Evolutionary conservation across 2,888 invertebrate species (phyloP).

Genomic region (Napeogenes inachia): DNA sequence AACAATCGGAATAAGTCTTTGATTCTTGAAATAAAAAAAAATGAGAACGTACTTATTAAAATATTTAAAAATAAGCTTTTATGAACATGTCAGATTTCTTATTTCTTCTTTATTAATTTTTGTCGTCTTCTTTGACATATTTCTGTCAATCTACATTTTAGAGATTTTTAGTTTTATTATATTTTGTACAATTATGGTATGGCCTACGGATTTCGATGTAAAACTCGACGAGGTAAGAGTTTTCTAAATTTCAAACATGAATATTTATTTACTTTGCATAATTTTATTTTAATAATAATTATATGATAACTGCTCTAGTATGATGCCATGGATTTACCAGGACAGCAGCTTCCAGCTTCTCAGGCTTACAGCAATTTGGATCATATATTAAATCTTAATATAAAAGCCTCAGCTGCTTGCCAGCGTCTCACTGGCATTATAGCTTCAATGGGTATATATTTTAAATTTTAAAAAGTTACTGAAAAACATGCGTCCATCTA

Average conservation of each 20-base stretch:
- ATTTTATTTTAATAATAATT: neutral
- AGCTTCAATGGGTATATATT: slow-evolving; percentile 69
- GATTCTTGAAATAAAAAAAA: too few species aligned
- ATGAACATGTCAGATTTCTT: neutral
- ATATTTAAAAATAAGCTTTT: neutral
- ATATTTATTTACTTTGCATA: too few species aligned
- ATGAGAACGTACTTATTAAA: too few species aligned
- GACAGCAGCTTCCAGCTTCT: slow-evolving; percentile 68
- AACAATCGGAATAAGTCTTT: too few species aligned
- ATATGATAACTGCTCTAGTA: slow-evolving; percentile 42
- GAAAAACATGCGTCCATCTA: too few species aligned
- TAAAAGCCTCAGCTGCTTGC: slow-evolving; percentile 64
- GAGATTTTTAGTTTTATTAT: neutral
- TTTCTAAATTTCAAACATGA: too few species aligned
- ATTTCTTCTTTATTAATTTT: neutral
- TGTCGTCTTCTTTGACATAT: neutral
- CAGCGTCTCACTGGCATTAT: slow-evolving; percentile 76
- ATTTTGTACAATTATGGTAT: slow-evolving; percentile 47
- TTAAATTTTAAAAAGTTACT: neutral
- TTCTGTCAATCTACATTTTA: slow-evolving; percentile 3
- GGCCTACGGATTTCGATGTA: slow-evolving; percentile 56
- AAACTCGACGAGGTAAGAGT: slow-evolving; percentile 55
- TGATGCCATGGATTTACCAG: slow-evolving; percentile 66
- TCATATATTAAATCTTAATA: slow-evolving; percentile 65
- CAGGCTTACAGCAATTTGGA: slow-evolving; percentile 68